These are phyloP conservation scores for Drosophila kurseongensis DNA, from an alignment of 1,140 invertebrate species.

Conservation along the genomic window DNA sequence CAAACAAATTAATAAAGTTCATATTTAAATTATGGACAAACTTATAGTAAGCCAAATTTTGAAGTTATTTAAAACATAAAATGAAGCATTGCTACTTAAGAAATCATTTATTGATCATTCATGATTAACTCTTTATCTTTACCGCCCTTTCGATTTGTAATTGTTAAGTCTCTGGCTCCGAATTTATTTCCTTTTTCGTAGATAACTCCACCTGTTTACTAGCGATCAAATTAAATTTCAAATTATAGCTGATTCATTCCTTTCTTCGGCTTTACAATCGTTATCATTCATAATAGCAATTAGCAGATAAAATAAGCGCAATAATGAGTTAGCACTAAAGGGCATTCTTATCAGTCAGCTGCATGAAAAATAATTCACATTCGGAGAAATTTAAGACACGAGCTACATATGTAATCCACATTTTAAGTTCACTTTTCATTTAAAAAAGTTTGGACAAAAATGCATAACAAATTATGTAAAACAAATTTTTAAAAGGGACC, in stretches of 20 bases:
- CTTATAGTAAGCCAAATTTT: too few relatives aligned
- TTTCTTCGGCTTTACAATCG: background rate
- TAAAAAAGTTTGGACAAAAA: too few relatives aligned
- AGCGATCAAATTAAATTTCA: background rate
- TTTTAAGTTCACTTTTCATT: too few relatives aligned
- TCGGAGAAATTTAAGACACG: too few relatives aligned
- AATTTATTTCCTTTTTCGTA: background rate
- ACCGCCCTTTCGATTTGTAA: background rate
- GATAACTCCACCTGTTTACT: background rate
- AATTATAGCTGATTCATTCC: conserved; percentile 14
- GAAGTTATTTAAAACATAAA: too few relatives aligned
- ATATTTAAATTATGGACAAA: too few relatives aligned
- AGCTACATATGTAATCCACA: background rate
- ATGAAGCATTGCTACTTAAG: too few relatives aligned
- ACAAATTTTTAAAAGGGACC: too few relatives aligned
- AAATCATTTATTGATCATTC: background rate
- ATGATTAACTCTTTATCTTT: background rate
- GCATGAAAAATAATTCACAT: background rate
- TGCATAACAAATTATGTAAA: too few relatives aligned
- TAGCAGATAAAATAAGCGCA: conserved; percentile 8
- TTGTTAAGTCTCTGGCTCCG: background rate
- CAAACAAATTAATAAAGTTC: too few relatives aligned
- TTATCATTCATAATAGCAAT: conserved; percentile 15
- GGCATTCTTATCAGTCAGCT: background rate
- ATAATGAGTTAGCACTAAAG: conserved; percentile 1